Conservation (phyloP, 1,140 invertebrate species). For the Mylabris phalerata region DNA sequence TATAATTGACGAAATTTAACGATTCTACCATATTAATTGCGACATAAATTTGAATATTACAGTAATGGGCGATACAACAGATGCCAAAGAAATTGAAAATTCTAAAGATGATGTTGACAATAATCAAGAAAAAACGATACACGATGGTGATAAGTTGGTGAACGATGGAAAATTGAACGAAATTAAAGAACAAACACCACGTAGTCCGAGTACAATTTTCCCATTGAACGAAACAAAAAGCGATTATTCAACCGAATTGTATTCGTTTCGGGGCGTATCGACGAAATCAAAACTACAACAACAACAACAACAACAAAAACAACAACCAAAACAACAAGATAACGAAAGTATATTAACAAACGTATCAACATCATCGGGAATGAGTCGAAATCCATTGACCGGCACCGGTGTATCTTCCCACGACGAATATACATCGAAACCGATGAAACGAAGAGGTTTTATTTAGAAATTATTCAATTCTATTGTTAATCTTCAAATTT, state of each 20-base stretch:
- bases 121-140: background rate
- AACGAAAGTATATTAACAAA: background rate
- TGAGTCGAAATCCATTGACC: conserved; percentile 33
- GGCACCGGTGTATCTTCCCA: conserved; percentile 32
- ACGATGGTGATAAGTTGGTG: too few species aligned
- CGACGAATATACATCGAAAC: conserved; percentile 27
- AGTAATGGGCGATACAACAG: background rate
- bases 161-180: too few species aligned
- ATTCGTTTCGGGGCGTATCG: too few species aligned
- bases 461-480: too few species aligned
- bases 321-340: background rate
- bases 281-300: background rate
- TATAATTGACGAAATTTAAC: too few species aligned
- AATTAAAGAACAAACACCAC: too few species aligned
- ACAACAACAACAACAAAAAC: conserved; percentile 1
- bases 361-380: background rate
- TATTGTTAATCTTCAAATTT: too few species aligned
- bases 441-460: conserved; percentile 23
- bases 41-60: background rate
- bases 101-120: background rate
- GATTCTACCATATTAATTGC: too few species aligned
- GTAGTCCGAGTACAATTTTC: too few species aligned
- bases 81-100: background rate
- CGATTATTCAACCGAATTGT: too few species aligned
- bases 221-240: too few species aligned